Conservation (phyloP, 2,797 vertebrate species). For the Gambusia yucatana region DNA sequence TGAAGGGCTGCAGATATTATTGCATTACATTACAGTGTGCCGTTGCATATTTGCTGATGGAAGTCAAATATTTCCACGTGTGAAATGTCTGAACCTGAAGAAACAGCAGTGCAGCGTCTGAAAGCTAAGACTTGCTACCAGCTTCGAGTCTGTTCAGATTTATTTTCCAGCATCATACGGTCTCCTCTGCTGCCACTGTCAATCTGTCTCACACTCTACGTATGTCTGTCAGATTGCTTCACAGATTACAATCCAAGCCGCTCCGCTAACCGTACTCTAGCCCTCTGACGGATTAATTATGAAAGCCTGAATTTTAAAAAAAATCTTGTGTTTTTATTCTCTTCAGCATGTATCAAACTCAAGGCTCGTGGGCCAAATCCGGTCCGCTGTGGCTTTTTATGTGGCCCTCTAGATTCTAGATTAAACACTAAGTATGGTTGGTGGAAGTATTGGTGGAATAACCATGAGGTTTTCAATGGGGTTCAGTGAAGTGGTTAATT, state of each 20-base stretch:
- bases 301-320: not conserved
- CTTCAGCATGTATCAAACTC: no score
- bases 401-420: no score
- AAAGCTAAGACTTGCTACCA: not conserved
- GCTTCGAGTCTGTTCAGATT: not conserved
- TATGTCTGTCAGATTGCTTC: constrained; percentile 9
- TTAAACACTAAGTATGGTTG: no score
- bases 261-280: constrained; percentile 4
- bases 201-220: not conserved
- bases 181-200: not conserved
- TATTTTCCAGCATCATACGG: not conserved
- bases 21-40: not conserved
- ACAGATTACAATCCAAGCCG: not conserved
- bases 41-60: not conserved
- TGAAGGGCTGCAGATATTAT: not conserved
- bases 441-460: no score
- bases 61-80: not conserved
- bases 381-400: no score
- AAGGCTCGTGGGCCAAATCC: no score
- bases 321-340: no score
- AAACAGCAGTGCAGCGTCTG: not conserved
- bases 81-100: not conserved
- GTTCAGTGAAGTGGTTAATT: no score
- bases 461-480: no score
- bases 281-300: not conserved